phyloP scores from a whole-genome alignment of 2,113 vertebrate species.

The Rhipidura dahli region DNA sequence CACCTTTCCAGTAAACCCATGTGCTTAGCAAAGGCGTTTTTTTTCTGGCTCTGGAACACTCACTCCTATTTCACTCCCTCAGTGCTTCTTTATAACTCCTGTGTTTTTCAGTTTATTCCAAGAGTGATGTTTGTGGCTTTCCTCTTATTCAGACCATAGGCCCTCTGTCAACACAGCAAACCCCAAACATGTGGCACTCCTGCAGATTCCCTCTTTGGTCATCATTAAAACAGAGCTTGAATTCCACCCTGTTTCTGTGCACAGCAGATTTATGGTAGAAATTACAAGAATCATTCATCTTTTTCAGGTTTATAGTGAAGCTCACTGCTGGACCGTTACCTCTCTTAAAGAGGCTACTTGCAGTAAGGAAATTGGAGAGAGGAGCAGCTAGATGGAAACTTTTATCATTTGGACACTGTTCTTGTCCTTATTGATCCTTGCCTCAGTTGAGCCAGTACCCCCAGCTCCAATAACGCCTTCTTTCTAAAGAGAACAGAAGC shows the following conservation, averaged over 20 bases:
- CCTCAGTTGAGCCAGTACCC: neutral
- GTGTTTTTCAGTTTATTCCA: neutral
- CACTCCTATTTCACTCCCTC: neutral
- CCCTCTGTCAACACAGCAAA: neutral
- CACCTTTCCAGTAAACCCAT: neutral
- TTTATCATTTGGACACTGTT: neutral
- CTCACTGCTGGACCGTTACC: neutral
- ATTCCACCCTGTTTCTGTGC: neutral
- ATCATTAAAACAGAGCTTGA: neutral
- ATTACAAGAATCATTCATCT: constrained; percentile 53
- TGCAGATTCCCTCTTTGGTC: neutral
- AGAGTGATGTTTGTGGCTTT: neutral
- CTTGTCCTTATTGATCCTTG: neutral
- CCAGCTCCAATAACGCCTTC: neutral
- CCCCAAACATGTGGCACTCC: neutral
- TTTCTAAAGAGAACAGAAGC: neutral
- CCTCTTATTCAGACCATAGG: neutral
- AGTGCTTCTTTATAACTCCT: neutral
- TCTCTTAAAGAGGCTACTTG: neutral
- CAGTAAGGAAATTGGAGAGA: neutral
- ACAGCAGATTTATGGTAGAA: constrained; percentile 22
- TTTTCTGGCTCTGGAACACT: neutral
- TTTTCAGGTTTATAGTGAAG: neutral
- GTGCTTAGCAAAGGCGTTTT: neutral
- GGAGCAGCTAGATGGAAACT: constrained; percentile 1